Evolutionary conservation across 2,113 vertebrate species (phyloP).

Genomic region (Urocolius indicus): DNA sequence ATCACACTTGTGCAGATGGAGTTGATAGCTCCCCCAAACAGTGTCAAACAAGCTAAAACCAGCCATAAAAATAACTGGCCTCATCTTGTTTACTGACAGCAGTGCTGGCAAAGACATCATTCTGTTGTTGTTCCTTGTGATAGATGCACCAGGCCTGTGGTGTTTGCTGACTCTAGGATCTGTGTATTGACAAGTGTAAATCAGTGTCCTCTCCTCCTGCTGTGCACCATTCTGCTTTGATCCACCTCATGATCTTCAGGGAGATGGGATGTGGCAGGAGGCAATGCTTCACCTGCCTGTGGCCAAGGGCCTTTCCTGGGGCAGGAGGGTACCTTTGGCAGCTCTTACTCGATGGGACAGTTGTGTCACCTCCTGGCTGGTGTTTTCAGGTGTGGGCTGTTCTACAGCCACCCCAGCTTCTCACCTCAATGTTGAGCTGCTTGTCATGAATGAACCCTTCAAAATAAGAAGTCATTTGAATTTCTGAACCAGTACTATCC

Average conservation of each 20-base stretch:
- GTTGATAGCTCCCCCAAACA: background rate
- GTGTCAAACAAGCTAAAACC: background rate
- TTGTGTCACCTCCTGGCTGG: background rate
- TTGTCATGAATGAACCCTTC: background rate
- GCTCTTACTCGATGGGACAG: accelerated
- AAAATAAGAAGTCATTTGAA: background rate
- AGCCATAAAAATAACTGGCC: background rate
- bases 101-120: background rate
- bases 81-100: background rate
- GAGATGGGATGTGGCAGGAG: background rate
- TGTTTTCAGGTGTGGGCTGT: background rate
- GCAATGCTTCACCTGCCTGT: accelerated
- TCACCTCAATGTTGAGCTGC: background rate
- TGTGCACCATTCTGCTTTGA: accelerated
- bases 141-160: background rate
- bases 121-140: background rate
- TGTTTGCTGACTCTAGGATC: background rate
- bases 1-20: background rate
- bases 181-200: background rate
- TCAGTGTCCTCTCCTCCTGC: background rate
- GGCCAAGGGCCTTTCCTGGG: background rate
- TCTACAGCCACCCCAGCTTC: background rate
- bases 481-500: background rate
- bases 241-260: background rate
- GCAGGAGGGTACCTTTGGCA: background rate